Percentiles rank a stretch among this genome's conserved stretches.
These are phyloP conservation scores for Sebastes kiyomatsui DNA, from an alignment of 2,797 vertebrate species.

Conservation along the genomic window DNA sequence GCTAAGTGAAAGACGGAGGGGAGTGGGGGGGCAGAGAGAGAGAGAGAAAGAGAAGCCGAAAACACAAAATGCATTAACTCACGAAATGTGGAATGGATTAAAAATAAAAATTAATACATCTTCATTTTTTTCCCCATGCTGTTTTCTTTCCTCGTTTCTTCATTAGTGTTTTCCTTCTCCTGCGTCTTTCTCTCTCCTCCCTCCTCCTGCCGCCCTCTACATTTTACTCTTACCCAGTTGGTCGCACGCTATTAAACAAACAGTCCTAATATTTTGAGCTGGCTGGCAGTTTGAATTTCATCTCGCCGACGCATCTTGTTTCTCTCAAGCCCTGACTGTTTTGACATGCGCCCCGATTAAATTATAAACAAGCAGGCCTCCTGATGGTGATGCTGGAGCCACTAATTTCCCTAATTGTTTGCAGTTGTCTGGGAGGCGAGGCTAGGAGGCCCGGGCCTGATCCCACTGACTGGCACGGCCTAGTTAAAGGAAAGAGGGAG, in stretches of 20 bases:
- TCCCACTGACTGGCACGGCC: conserved; percentile 65
- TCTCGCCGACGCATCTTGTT: conserved; percentile 99
- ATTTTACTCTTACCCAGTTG: conserved; percentile 75
- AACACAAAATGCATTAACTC: conserved; percentile 72
- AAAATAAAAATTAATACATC: conserved; percentile 54
- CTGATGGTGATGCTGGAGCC: conserved; percentile 99
- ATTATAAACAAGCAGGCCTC: conserved; percentile 99
- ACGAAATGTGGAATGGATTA: conserved; percentile 66
- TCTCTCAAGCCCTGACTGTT: conserved; percentile 99
- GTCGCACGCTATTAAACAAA: conserved; percentile 99
- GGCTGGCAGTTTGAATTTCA: conserved; percentile 99
- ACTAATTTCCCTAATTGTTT: conserved; percentile 99
- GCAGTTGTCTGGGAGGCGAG: conserved; percentile 98
- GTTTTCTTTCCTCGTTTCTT: conserved; percentile 64
- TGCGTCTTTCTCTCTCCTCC: background rate
- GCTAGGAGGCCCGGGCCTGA: conserved; percentile 86
- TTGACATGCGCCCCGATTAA: conserved; percentile 99
- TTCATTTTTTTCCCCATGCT: conserved; percentile 57
- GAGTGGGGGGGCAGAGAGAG: background rate
- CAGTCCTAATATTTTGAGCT: conserved; percentile 99
- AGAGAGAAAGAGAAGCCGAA: conserved; percentile 24
- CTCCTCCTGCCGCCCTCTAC: conserved; percentile 9
- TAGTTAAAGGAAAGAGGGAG: conserved; percentile 34
- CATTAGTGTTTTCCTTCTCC: conserved; percentile 51
- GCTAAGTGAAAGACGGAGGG: conserved; percentile 70